A percentile compares a stretch with the other conserved stretches of the same genome.
phyloP scores from a whole-genome alignment of 2,888 invertebrate species.

The Zele albiditarsus region DNA sequence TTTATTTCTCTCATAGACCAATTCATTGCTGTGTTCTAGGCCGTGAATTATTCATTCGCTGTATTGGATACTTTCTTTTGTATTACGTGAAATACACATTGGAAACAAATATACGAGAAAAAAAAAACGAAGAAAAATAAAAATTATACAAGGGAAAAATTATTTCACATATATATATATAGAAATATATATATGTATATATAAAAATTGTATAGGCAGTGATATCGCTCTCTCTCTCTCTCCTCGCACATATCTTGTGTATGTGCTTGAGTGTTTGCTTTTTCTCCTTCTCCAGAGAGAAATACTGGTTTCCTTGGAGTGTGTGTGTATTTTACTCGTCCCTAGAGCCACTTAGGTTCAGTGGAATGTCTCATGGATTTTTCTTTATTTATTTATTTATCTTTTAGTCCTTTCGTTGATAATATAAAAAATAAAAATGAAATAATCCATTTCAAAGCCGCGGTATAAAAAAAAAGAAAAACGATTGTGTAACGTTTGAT shows the following conservation, averaged over 20 bases:
- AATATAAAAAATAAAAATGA: conserved; percentile 1
- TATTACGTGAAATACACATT: conserved; percentile 20
- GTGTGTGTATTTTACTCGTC: not conserved
- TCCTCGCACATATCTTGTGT: not conserved
- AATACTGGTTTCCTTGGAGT: conserved; percentile 15
- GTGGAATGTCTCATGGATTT: conserved; percentile 21
- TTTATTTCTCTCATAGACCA: not conserved
- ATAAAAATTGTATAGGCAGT: conserved; percentile 24
- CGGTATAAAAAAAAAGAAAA: not conserved
- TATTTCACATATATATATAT: not conserved
- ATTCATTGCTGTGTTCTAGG: not conserved
- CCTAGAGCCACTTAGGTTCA: conserved; percentile 11
- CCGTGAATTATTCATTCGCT: conserved; percentile 10
- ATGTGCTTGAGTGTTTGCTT: not conserved
- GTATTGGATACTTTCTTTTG: conserved; percentile 5
- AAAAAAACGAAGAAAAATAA: not conserved
- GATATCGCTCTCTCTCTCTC: conserved; percentile 6
- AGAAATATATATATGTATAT: not conserved
- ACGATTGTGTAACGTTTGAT: not conserved
- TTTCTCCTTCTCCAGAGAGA: not conserved
- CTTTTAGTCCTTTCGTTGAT: conserved; percentile 21
- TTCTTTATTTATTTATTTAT: conserved; percentile 1
- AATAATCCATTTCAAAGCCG: conserved; percentile 23
- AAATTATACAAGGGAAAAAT: not conserved
- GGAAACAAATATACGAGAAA: conserved; percentile 7